Base-by-base conservation (phyloP, 1,140 invertebrate species). In the Trichonephila clavata region DNA sequence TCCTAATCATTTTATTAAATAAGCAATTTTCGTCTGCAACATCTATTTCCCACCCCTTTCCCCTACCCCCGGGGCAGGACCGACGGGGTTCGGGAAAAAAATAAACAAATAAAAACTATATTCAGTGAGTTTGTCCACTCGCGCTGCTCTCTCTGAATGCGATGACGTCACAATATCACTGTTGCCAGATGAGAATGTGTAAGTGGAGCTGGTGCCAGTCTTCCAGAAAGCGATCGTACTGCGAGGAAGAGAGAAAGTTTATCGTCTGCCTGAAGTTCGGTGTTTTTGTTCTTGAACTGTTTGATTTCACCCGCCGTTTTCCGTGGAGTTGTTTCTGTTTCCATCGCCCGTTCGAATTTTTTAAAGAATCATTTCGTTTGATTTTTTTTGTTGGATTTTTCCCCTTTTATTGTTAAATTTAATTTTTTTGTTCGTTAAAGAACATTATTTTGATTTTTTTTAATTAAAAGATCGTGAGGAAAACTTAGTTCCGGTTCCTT, bases 1-100 rank as follows among this genome's bases (percentile, higher is more conserved):
- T 89, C 65, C 87, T 89, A 89, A 89, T 89, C 87, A 77, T 50
- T 89, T 89, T 89, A 89, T 89, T 89, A 57, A 68, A 89, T 71
- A 68, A 68, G 65, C 39, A 89, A 61, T 50, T 71, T 71, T 90
- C 71, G 71, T 61, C 88, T 81, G 88, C 71, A 21, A 80, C 71
- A 80, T 90, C 68, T 39, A 80, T 90, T n/a, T 59, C 71, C 21
- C 21, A 27, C 50, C 68, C 68, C 27, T 27, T 59, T 32, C 43
- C 43, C 86, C 81, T 84, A 32, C 16, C 88, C 71, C 88, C n/a
- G 16, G 71, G 88, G 84, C 20, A 88, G 59, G 63, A 68, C 61
- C 5, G 32, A 77, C 39, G 61, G 88, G 50, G 86, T 13, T 21
- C 59, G 24, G 13, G 63, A 87, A 84, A 89, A 32, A 32, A 86